Base-by-base conservation (phyloP, 2,888 invertebrate species). In the Calliphora vomitoria region DNA sequence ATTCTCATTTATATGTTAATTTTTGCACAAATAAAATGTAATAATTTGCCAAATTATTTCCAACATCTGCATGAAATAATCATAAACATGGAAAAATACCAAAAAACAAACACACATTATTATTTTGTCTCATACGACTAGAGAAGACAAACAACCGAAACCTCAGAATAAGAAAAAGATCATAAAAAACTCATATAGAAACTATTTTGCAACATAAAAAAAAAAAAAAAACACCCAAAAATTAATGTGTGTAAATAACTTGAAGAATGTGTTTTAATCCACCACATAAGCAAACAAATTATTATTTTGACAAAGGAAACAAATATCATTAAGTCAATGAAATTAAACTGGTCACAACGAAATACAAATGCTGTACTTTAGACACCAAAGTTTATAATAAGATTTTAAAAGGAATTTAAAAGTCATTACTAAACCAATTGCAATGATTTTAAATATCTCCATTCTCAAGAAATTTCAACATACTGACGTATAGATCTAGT, bases 1-100 rank as follows among this genome's bases (percentile, higher is more conserved):
- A 87, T 69, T 47, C 31, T 74, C 66, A 87, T 87, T 84, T 87
- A 11, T 87, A 84, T 85, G 83, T 55, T 78, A 84, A 84, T 84
- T 50, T 66, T 66, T 31, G 41, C 44, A 18, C 8, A 47, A 80
- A 18, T n/a, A 62, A 75, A 64, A 38, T 41, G 55, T 25, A 80
- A 60, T 62, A 76, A 75, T 85, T 80, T 85, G 31, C 31, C 55
- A 87, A 78, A 87, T 71, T 58, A 78, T 76, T 64, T 69, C 31
- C 44, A 69, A 75, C 79, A 86, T 79, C 72, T 82, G 81, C 74
- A 81, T 64, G 44, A 81, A 84, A 71, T 87, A 82, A 82, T 66
- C 74, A 82, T 87, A 74, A 75, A 85, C 55, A 53, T 72, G 44
- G 3, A 58, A 76, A 69, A 25, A 72, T 13, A 53, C n/a, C 18